These are phyloP conservation scores for Drosophila percnosoma DNA, from an alignment of 2,888 invertebrate species.

Conservation along the genomic window DNA sequence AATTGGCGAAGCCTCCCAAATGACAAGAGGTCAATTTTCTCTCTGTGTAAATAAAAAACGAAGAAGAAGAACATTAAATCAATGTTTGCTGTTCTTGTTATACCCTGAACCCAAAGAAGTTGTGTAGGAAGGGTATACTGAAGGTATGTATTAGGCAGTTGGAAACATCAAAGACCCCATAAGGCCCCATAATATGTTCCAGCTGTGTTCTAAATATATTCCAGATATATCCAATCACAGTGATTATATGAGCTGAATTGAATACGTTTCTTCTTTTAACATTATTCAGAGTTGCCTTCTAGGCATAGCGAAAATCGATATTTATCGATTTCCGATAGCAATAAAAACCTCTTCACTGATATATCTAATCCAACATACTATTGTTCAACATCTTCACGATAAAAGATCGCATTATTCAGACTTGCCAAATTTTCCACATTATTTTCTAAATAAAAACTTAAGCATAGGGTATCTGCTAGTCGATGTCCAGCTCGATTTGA, in stretches of 20 bases:
- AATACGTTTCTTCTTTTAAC: neutral
- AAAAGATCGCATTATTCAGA: neutral
- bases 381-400: neutral
- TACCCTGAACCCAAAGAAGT: neutral
- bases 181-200: too few relatives aligned
- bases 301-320: neutral
- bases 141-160: neutral
- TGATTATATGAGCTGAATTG: neutral
- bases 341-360: neutral
- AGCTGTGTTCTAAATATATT: too few relatives aligned
- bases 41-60: neutral
- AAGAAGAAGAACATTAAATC: slow-evolving; percentile 10
- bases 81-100: slow-evolving; percentile 29
- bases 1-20: slow-evolving; percentile 8
- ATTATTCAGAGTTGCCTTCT: neutral
- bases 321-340: neutral
- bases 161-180: neutral
- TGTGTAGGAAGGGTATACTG: neutral
- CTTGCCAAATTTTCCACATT: too few relatives aligned
- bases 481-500: fast-evolving
- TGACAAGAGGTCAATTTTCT: slow-evolving; percentile 31
- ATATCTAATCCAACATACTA: fast-evolving
- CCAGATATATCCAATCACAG: neutral
- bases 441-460: too few relatives aligned
- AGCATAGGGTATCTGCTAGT: neutral